These are phyloP conservation scores for Hemiscyllium ocellatum DNA, from an alignment of 2,113 vertebrate species.

Conservation along the genomic window DNA sequence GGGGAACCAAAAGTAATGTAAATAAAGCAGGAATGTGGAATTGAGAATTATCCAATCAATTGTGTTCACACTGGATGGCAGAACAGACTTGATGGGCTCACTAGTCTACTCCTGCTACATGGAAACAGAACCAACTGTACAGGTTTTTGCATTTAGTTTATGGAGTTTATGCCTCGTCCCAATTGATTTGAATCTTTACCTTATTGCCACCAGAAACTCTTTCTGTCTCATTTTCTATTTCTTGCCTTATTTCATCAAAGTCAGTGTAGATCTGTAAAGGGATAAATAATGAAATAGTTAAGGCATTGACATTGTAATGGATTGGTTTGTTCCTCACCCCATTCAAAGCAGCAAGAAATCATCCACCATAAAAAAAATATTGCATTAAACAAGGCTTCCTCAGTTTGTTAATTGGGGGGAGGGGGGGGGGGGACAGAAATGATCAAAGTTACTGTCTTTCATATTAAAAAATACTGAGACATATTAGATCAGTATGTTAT, in stretches of 20 bases:
- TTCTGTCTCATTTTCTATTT: constrained; percentile 93
- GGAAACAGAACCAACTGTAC: not conserved
- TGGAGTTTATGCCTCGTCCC: not conserved
- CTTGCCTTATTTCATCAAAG: constrained; percentile 92
- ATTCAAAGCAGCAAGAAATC: not conserved
- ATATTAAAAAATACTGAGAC: not conserved
- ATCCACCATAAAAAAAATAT: not conserved
- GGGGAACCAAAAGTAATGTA: too few species aligned
- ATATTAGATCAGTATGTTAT: not conserved
- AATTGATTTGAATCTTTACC: constrained; percentile 55
- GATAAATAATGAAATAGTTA: constrained; percentile 15
- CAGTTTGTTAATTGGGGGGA: not conserved
- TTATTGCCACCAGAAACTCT: constrained; percentile 94
- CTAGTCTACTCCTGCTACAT: not conserved
- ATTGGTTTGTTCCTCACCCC: not conserved
- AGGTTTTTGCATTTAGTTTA: not conserved
- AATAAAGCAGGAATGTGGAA: too few species aligned
- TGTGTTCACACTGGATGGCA: too few species aligned
- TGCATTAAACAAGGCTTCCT: not conserved
- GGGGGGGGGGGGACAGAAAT: too few species aligned
- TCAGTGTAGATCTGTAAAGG: constrained; percentile 78
- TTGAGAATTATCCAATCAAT: too few species aligned
- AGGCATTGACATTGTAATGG: not conserved
- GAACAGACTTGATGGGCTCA: too few species aligned
- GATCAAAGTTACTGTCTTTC: not conserved